Percentiles rank a stretch among this genome's conserved stretches.
These are phyloP conservation scores for Glaucidium brasilianum DNA, from an alignment of 2,113 vertebrate species.

Conservation along the genomic window DNA sequence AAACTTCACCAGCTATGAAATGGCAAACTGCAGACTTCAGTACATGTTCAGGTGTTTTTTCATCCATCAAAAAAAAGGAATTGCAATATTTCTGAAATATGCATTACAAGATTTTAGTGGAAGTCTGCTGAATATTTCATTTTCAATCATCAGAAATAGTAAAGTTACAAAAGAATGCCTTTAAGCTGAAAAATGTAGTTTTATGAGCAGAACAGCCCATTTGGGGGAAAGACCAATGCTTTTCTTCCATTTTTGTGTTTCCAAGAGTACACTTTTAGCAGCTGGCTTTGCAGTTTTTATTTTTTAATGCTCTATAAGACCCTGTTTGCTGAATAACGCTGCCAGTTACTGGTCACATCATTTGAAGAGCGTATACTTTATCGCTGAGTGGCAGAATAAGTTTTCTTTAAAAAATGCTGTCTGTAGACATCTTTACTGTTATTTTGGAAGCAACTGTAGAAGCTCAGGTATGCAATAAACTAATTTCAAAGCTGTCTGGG, in stretches of 20 bases:
- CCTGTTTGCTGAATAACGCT: not conserved
- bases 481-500: not conserved
- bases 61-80: not conserved
- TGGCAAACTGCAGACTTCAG: constrained; percentile 31
- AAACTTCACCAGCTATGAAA: not conserved
- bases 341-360: not conserved
- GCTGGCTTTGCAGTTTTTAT: not conserved
- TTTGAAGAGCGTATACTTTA: not conserved
- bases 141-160: constrained; percentile 49
- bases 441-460: not conserved
- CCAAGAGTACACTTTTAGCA: not conserved
- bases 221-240: not conserved
- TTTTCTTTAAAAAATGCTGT: not conserved
- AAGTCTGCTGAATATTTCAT: constrained; percentile 69
- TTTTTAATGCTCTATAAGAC: not conserved
- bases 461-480: not conserved
- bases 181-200: constrained; percentile 38
- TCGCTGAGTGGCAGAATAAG: not conserved
- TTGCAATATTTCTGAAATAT: constrained; percentile 41
- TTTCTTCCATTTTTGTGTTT: not conserved
- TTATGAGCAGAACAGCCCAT: constrained; percentile 16
- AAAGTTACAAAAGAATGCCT: constrained; percentile 39
- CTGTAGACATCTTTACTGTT: not conserved
- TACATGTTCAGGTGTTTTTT: not conserved
- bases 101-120: constrained; percentile 16